These are phyloP conservation scores for Muraenolepis orangiensis DNA, from an alignment of 2,797 vertebrate genomes.

Conservation along the genomic window DNA sequence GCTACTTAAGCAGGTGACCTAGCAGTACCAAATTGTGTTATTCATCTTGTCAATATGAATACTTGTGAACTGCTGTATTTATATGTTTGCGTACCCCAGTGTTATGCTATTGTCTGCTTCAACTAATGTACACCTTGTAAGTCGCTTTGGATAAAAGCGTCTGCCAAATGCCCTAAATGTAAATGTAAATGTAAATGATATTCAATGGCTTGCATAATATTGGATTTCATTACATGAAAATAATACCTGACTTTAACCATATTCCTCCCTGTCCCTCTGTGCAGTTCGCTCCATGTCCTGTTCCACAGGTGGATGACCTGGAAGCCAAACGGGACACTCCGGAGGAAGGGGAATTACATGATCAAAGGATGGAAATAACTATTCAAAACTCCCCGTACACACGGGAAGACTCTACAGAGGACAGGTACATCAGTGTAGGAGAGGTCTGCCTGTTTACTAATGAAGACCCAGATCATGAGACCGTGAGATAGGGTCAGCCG, in stretches of 20 bases:
- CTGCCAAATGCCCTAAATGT: too few relatives aligned
- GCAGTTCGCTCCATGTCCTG: conserved; percentile 59
- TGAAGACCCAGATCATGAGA: not conserved
- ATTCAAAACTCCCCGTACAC: conserved; percentile 94
- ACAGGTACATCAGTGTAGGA: conserved; percentile 73
- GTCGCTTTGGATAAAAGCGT: too few relatives aligned
- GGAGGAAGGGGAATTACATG: conserved; percentile 97
- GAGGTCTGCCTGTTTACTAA: not conserved
- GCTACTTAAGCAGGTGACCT: too few relatives aligned
- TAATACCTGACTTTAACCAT: not conserved
- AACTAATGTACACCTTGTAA: too few relatives aligned
- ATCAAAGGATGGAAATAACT: conserved; percentile 98
- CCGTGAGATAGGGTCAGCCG: too few relatives aligned
- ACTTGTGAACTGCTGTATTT: too few relatives aligned
- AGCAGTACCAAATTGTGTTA: too few relatives aligned
- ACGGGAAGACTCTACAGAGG: conserved; percentile 91
- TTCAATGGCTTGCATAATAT: not conserved
- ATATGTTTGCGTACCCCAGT: too few relatives aligned
- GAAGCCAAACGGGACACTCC: conserved; percentile 95
- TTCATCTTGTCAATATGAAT: too few relatives aligned
- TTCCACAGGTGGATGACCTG: conserved; percentile 91
- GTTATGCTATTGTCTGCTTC: too few relatives aligned
- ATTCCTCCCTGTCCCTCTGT: conserved; percentile 9
- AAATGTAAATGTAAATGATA: too few relatives aligned
- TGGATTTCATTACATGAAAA: not conserved